A percentile compares a stretch with the other conserved stretches of the same genome.
phyloP scores from a whole-genome alignment of 2,888 invertebrate genomes.

The Morpho helenor region DNA sequence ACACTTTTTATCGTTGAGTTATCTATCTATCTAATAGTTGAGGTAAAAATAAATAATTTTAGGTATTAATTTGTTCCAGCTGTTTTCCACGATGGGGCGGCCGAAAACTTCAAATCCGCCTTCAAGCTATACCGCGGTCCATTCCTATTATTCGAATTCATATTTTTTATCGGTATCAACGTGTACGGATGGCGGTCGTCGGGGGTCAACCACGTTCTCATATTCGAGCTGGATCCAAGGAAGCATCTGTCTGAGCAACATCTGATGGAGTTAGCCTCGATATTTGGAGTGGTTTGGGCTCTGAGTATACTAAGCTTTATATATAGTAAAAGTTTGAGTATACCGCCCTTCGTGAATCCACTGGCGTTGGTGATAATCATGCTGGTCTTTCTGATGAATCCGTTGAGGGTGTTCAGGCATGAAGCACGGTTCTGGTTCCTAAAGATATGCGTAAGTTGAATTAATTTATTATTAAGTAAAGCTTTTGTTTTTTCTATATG shows the following conservation, averaged over 20 bases:
- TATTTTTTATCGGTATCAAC: constrained; percentile 97
- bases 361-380: constrained; percentile 90
- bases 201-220: constrained; percentile 98
- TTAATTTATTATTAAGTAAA: constrained; percentile 32
- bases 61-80: constrained; percentile 69
- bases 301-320: constrained; percentile 92
- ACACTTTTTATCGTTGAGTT: too few species aligned
- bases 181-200: constrained; percentile 98
- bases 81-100: constrained; percentile 85
- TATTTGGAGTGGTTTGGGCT: constrained; percentile 97
- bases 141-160: constrained; percentile 93
- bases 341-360: constrained; percentile 96
- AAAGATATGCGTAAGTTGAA: constrained; percentile 86
- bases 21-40: too few species aligned
- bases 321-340: constrained; percentile 87
- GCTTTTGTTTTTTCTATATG: too few species aligned
- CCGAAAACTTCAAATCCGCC: constrained; percentile 90
- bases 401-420: constrained; percentile 93
- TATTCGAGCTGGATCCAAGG: constrained; percentile 97
- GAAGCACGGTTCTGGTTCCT: constrained; percentile 97
- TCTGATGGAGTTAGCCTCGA: constrained; percentile 94
- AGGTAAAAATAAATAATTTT: too few species aligned
- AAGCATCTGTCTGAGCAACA: constrained; percentile 97
- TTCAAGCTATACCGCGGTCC: constrained; percentile 96
- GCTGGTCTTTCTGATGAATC: constrained; percentile 92